phyloP scores from a whole-genome alignment of 2,113 vertebrate genomes.

The Apteryx owenii region DNA sequence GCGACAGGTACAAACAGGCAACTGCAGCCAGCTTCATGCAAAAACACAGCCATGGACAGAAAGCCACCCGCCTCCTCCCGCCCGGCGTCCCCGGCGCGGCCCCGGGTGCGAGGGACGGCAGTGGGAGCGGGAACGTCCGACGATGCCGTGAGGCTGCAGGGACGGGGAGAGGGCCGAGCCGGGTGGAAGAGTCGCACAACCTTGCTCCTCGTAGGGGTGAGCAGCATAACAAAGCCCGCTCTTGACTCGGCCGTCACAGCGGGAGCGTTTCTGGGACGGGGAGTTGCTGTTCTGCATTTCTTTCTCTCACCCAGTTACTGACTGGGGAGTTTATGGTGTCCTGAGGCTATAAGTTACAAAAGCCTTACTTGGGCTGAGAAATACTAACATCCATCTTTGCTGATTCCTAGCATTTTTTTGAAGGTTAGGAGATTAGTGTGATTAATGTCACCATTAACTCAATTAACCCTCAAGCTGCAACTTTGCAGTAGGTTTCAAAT shows the following conservation, averaged over 20 bases:
- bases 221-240: background rate
- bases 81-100: too few relatives aligned
- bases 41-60: background rate
- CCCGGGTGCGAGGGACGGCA: background rate
- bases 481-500: background rate
- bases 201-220: background rate
- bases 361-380: background rate
- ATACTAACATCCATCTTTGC: background rate
- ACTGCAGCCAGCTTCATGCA: slow-evolving; percentile 29
- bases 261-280: background rate
- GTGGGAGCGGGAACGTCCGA: background rate
- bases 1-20: background rate
- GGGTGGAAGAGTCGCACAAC: background rate
- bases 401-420: background rate
- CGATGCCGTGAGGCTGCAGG: too few relatives aligned
- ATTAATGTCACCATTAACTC: slow-evolving; percentile 4
- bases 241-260: background rate
- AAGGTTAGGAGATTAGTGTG: slow-evolving; percentile 2
- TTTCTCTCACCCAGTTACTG: accelerated
- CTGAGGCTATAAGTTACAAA: background rate
- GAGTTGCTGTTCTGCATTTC: background rate
- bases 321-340: background rate
- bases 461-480: background rate
- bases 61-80: background rate
- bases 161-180: background rate